Evolutionary conservation across 2,797 vertebrate species (phyloP).

Genomic region (Agapornis canus): DNA sequence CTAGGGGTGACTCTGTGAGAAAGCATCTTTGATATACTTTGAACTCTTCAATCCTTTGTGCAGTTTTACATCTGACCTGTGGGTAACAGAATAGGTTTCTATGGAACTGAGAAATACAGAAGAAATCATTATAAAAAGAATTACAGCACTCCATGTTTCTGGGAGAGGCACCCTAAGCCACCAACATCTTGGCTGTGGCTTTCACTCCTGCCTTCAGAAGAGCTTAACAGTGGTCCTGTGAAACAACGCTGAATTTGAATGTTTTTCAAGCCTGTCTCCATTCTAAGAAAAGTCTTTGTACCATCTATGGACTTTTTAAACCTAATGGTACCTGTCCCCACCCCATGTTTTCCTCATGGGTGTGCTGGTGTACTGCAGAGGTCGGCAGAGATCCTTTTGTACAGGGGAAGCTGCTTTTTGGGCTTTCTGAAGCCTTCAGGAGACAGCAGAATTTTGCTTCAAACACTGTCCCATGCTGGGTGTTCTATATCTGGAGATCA

Average conservation of each 20-base stretch:
- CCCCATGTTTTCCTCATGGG: not conserved
- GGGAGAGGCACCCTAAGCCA: not conserved
- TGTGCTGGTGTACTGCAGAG: not conserved
- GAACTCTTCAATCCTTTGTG: not conserved
- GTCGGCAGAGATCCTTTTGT: rapidly evolving
- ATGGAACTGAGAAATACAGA: not conserved
- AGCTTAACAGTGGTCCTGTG: not conserved
- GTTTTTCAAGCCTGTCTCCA: not conserved
- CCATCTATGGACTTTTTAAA: not conserved
- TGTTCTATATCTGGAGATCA: not conserved
- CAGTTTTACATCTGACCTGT: constrained; percentile 4
- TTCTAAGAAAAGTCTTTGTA: not conserved
- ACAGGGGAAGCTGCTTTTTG: not conserved
- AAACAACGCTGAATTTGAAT: not conserved
- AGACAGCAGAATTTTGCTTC: not conserved
- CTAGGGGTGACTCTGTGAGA: not conserved
- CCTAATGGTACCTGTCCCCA: not conserved
- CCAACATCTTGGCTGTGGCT: not conserved
- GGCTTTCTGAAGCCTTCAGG: not conserved
- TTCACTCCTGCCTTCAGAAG: not conserved
- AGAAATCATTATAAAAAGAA: not conserved
- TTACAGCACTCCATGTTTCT: not conserved
- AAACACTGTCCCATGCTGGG: not conserved
- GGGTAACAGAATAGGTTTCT: not conserved
- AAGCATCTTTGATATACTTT: not conserved